These are phyloP conservation scores for Drosophila baimaii DNA, from an alignment of 1,140 invertebrate species.

Conservation along the genomic window DNA sequence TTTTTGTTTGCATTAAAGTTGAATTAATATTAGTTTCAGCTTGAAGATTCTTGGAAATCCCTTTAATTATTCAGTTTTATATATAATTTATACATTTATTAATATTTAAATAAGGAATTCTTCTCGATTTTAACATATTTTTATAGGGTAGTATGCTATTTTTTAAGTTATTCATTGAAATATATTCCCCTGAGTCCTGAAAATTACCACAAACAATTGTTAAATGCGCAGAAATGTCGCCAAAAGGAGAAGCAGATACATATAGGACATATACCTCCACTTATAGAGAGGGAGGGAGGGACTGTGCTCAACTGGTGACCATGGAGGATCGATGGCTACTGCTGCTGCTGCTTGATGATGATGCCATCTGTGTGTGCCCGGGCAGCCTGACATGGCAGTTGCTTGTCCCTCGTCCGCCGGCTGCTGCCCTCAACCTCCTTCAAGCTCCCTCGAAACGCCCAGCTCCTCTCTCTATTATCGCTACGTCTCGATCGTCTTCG, in stretches of 20 bases:
- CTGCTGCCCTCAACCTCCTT: constrained; percentile 9
- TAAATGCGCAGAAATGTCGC: constrained; percentile 8
- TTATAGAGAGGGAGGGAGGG: background rate
- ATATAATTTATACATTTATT: too few relatives aligned
- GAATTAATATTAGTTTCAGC: too few relatives aligned
- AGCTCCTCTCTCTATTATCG: constrained; percentile 67
- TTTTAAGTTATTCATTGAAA: too few relatives aligned
- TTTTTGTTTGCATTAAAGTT: too few relatives aligned
- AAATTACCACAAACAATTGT: background rate
- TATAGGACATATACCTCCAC: background rate
- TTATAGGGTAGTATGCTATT: too few relatives aligned
- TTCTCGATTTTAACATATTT: background rate
- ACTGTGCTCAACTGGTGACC: constrained; percentile 7
- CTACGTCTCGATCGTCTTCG: constrained; percentile 59
- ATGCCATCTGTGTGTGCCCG: constrained; percentile 61
- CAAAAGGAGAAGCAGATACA: too few relatives aligned
- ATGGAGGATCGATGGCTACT: constrained; percentile 47
- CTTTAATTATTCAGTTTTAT: too few relatives aligned
- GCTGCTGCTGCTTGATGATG: constrained; percentile 47
- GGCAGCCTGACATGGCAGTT: constrained; percentile 57
- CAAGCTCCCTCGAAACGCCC: background rate
- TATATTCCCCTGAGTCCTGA: background rate
- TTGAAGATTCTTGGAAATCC: too few relatives aligned
- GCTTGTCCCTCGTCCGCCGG: constrained; percentile 36
- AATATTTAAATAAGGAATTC: background rate